A percentile compares a stretch with the other conserved stretches of the same genome.
phyloP scores from a whole-genome alignment of 35 echinoderm and acorn worm genomes.

The Ophiothrix spiculata region DNA sequence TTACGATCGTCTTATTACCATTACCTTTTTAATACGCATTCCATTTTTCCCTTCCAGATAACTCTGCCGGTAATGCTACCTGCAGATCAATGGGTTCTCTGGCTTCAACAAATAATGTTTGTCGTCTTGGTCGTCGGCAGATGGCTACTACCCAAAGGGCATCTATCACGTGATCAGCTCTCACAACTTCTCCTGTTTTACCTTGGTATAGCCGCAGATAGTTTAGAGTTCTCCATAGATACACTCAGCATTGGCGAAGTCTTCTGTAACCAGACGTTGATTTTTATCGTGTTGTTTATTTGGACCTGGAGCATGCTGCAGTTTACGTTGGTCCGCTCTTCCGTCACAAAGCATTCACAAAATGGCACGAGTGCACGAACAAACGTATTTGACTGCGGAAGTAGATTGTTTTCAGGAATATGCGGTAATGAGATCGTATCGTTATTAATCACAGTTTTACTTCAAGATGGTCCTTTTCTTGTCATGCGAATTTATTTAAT shows the following conservation, averaged over 20 bases:
- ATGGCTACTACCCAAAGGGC: slow-evolving; percentile 91
- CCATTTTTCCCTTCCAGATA: slow-evolving; percentile 11
- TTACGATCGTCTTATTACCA: neutral
- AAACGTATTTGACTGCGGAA: neutral
- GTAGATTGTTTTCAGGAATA: neutral
- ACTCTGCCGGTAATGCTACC: slow-evolving; percentile 35
- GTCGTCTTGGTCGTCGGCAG: slow-evolving; percentile 67
- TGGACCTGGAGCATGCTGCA: slow-evolving; percentile 96
- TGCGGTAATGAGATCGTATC: slow-evolving; percentile 84
- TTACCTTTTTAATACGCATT: neutral
- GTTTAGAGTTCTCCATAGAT: slow-evolving; percentile 46
- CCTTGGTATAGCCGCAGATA: slow-evolving; percentile 87
- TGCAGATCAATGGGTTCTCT: slow-evolving; percentile 57
- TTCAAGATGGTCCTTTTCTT: slow-evolving; percentile 88
- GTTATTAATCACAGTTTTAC: slow-evolving; percentile 55
- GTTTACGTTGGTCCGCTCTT: slow-evolving; percentile 82
- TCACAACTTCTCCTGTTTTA: slow-evolving; percentile 92
- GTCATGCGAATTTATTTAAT: slow-evolving; percentile 78
- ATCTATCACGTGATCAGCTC: slow-evolving; percentile 76
- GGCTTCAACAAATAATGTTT: slow-evolving; percentile 64
- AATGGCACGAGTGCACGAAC: neutral
- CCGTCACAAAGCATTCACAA: slow-evolving; percentile 43
- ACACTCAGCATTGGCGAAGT: slow-evolving; percentile 65
- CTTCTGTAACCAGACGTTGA: slow-evolving; percentile 64
- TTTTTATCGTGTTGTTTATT: slow-evolving; percentile 58